Conservation (phyloP, 2,888 invertebrate species). For the Trisateles emortualis region DNA sequence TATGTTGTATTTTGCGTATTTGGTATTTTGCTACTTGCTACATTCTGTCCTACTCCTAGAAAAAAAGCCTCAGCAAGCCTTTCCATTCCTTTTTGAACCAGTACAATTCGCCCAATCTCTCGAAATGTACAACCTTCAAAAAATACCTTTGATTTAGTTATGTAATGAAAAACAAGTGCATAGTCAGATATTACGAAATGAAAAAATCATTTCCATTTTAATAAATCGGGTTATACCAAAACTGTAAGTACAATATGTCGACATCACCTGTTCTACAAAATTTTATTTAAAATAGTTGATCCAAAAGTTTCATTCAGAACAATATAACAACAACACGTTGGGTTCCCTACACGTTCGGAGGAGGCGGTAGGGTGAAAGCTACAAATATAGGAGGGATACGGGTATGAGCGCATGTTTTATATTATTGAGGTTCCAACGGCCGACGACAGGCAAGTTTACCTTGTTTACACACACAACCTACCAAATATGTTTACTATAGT, state of each 20-base stretch:
- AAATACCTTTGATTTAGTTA: not conserved
- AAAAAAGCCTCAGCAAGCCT: no score
- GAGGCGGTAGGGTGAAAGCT: constrained; percentile 61
- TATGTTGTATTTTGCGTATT: no score
- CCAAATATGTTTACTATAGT: constrained; percentile 23
- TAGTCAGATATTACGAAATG: no score
- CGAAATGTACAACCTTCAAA: no score
- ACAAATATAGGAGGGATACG: constrained; percentile 65
- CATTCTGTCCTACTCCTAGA: no score
- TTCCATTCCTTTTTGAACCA: no score
- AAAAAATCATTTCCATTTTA: not conserved
- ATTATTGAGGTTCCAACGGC: constrained; percentile 78
- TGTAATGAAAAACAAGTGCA: constrained; percentile 1
- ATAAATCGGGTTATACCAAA: not conserved
- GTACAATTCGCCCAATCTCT: no score
- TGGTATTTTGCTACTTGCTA: no score
- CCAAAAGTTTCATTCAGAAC: constrained; percentile 39
- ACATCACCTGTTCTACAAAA: constrained; percentile 40
- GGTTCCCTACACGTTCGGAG: constrained; percentile 45
- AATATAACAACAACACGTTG: constrained; percentile 34
- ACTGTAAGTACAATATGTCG: constrained; percentile 27
- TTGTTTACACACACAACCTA: constrained; percentile 69
- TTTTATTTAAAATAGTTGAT: constrained; percentile 45
- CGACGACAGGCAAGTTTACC: constrained; percentile 63
- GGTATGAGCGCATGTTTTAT: constrained; percentile 77